Conservation (phyloP, 1,140 invertebrate genomes). For the Brachionus plicatilis region DNA sequence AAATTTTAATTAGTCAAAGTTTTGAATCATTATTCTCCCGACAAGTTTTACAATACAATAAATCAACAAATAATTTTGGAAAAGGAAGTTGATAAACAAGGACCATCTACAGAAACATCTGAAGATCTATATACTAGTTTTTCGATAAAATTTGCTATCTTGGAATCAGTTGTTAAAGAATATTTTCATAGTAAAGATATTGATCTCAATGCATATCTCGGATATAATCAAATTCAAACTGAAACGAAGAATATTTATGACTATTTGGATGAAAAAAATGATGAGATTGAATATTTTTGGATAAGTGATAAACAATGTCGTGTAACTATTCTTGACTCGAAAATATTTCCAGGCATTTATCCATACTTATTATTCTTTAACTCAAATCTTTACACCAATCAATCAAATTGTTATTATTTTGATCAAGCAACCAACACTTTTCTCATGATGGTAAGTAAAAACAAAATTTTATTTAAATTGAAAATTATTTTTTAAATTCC, state of each 20-base stretch:
- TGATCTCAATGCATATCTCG: background rate
- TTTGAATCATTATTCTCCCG: background rate
- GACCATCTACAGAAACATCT: background rate
- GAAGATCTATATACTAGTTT: background rate
- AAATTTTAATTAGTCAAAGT: too few relatives aligned
- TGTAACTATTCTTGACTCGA: background rate
- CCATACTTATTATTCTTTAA: background rate
- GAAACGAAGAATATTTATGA: background rate
- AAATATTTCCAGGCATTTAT: background rate
- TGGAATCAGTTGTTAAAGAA: background rate
- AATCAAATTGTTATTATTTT: background rate
- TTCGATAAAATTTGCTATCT: background rate
- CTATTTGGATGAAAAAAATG: background rate
- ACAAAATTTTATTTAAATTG: too few relatives aligned
- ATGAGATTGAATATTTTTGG: background rate
- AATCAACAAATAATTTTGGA: background rate
- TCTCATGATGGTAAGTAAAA: background rate
- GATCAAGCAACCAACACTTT: background rate
- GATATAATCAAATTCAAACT: background rate
- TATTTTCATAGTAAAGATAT: background rate
- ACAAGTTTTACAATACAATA: conserved; percentile 8
- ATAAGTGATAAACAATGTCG: background rate
- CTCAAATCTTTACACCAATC: background rate
- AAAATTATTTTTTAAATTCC: background rate
- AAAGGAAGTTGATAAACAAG: background rate